Base-by-base conservation (phyloP, 2,797 vertebrate species). In the Erethizon dorsatum region DNA sequence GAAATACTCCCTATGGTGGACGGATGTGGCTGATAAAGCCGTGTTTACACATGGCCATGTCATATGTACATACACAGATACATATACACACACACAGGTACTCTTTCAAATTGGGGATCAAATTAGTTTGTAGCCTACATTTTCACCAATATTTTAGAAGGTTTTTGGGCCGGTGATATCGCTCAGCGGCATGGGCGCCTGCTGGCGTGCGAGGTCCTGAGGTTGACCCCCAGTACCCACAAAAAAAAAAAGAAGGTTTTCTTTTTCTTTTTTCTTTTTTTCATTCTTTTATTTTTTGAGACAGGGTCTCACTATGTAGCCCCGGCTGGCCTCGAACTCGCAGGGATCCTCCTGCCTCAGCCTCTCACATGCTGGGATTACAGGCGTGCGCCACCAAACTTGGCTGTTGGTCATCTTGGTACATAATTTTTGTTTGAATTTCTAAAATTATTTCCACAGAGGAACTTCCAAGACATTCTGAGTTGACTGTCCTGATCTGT, bases 391-490 rank as follows among this genome's bases (percentile, higher is more conserved):
- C 71, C 71, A 50, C 75, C 75, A 47, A 14, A 78, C 14, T 69
- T 50, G 17, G 73, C 41, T 47, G 59, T 61, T 73, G 45, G 67
- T 61, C 41, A 31, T 56, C 71, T 94, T 61, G 78, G 67, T 37
- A 17, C 11, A 71, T 79, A 41, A 63, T 61, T 92, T 78, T 85
- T 78, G 54, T 61, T 71, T 69, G 17, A 69, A 78, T 90, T 87
- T 96, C 71, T 80, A 61, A 50, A 84, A 41, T 63, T 47, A 56
- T 57, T 63, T 91, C 75, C 79, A 75, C 54, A 41, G 79, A 92
- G 92, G 86, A 84, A 90, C 91, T 95, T 57, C 57, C 33, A 80
- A 59, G 57, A 47, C 28, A 47, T 77, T 83, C 83, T 65, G 54
- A 59, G 10, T 26, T 24, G 73, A 88, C 65, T 47, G 13, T 56